Evolutionary conservation across 2,888 invertebrate species (phyloP), one percentile per base, ranked within the genome.

Genomic region (Conistra vaccinii): DNA sequence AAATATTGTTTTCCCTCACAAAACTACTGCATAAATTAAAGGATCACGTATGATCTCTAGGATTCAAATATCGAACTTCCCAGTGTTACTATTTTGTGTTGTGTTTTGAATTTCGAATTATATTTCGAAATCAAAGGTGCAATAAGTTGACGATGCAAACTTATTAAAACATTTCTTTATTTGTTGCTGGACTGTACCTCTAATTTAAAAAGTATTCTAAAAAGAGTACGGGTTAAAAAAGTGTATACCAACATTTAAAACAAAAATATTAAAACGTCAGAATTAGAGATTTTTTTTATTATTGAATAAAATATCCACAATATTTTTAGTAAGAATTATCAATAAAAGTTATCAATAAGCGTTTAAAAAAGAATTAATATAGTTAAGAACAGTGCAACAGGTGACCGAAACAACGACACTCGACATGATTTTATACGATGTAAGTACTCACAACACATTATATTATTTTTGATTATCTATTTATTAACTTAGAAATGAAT

Each of bases 361-460:
- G 78, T 63, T 29, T 29, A 32, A 76, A 76, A 69, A 72, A 74
- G 61, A 61, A 69, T 39, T 77, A 71, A 65, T 71, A 73, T 65
- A 81, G 45, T 81, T 76, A 74, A 84, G 83, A 77, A 87, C 84
- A 89, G 92, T 92, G 94, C 95, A 95, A 95, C 95, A 95, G 91
- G 95, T 95, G 92, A 92, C 88, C 65, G 91, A 91, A 75, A 89
- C 83, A 73, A 89, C 88, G 79, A 90, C 88, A 12, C 86, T 93
- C 81, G 91, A 95, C 78, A 96, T 96, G 96, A 94, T 96, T 85
- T 88, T 96, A 66, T 96, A 96, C 81, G 95, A 96, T 79, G 96
- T 96, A 89, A 95, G 96, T 95, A 91, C 39, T 35, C 3, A 26
- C 9, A 23, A 26, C 6, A 32, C 17, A 29, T 20, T 48, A 45